Evolutionary conservation across 2,113 vertebrate species (phyloP), one percentile per base, ranked within the genome.

Genomic region (Opisthocomus hoazin): DNA sequence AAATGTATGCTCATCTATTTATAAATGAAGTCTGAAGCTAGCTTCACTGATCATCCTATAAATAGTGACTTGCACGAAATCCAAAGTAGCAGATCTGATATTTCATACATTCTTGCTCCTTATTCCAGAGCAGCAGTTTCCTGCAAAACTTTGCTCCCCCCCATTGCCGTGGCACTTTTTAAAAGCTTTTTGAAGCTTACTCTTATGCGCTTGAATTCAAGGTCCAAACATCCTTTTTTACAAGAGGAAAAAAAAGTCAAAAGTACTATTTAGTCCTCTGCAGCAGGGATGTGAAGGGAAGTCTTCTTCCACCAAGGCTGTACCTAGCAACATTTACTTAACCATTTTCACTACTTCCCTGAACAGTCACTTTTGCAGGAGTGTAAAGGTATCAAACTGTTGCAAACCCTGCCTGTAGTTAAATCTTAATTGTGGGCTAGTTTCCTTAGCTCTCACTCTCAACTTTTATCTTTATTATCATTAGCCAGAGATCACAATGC

Each of bases 1-100:
- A 85, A 90, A 75, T 8, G 39, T 69, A 63, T 29, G 78, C 82
- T 93, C 36, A 69, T 86, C 82, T 94, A 93, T 91, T 96, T 95
- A 85, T 88, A 95, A 93, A 85, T 12, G 37, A 61, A 91, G 78
- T 75, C 94, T 93, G 78, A 79, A 94, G 74, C 77, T 80, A 66
- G 84, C 82, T 94, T 71, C 85, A 60, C 78, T 65, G 78, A 90
- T 90, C 70, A 41, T 60, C 78, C 90, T 85, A 90, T 76, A 91
- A 94, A 94, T 78, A 95, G 90, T 51, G 70, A 80, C 82, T 87
- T 5, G 27, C 70, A 74, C 54, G 58, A 85, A 90, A 93, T 51
- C 71, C 63, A 58, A 43, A 63, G 75, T 7, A 93, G 75, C n/a
- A 2, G 73, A 90, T 78, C 92, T 92, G 85, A 20, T 64, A 29